phyloP scores from a whole-genome alignment of 2,888 invertebrate genomes.

The Agrotis exclamationis region DNA sequence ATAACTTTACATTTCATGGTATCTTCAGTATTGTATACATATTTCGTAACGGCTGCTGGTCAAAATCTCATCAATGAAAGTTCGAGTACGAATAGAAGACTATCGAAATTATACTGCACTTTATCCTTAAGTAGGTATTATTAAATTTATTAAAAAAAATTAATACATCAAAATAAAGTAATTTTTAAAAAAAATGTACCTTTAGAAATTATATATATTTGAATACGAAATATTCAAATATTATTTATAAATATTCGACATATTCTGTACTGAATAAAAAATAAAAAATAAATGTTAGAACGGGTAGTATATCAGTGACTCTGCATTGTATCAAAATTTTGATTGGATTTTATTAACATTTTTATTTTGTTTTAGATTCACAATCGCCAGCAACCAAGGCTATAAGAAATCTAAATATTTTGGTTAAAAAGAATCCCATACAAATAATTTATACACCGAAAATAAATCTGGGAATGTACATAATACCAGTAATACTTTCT shows the following conservation, averaged over 20 bases:
- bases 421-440: constrained; percentile 37
- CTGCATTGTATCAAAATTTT: no score
- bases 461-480: constrained; percentile 39
- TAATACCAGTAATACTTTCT: constrained; percentile 48
- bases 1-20: not conserved
- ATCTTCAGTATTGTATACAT: constrained; percentile 14
- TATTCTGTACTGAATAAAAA: no score
- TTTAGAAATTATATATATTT: no score
- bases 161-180: no score
- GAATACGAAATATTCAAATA: no score
- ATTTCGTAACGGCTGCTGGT: constrained; percentile 18
- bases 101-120: constrained; percentile 28
- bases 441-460: constrained; percentile 34
- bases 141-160: not conserved
- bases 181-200: no score
- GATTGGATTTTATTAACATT: no score
- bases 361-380: constrained; percentile 41
- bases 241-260: no score
- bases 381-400: not conserved
- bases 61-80: constrained; percentile 42
- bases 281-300: no score
- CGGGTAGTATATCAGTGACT: no score
- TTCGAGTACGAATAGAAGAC: not conserved
- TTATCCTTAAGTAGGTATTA: constrained; percentile 30
- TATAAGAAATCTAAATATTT: constrained; percentile 25